phyloP scores from a whole-genome alignment of 2,888 invertebrate genomes.

The Drosophila pegasa region DNA sequence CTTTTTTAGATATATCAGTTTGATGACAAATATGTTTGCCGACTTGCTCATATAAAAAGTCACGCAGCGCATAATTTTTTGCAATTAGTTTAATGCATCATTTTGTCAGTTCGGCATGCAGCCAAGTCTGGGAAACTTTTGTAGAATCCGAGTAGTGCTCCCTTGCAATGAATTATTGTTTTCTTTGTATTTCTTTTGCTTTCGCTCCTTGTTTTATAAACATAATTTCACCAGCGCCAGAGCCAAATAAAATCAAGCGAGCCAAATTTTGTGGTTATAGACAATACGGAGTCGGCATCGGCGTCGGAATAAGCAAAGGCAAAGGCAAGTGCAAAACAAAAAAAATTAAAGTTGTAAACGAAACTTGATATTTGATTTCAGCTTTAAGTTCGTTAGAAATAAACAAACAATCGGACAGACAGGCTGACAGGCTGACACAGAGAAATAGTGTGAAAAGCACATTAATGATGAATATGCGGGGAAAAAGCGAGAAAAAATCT shows the following conservation, averaged over 20 bases:
- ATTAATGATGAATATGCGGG: constrained; percentile 25
- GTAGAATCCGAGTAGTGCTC: constrained; percentile 33
- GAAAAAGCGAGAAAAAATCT: constrained; percentile 13
- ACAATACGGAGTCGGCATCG: constrained; percentile 64
- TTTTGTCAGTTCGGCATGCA: constrained; percentile 60
- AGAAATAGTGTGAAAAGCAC: constrained; percentile 2
- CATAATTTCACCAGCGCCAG: constrained; percentile 34
- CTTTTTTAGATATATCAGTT: neutral
- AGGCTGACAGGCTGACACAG: neutral
- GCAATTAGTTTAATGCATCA: constrained; percentile 69
- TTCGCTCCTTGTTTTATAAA: constrained; percentile 32
- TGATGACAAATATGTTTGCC: constrained; percentile 1
- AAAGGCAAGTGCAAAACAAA: constrained; percentile 32
- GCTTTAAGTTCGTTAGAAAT: constrained; percentile 42
- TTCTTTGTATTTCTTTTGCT: constrained; percentile 1
- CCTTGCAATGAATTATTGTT: constrained; percentile 16
- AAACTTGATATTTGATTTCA: constrained; percentile 70
- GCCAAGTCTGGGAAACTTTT: constrained; percentile 57
- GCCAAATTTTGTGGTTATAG: constrained; percentile 51
- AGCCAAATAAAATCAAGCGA: constrained; percentile 35
- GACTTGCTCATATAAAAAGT: constrained; percentile 30
- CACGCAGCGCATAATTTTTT: constrained; percentile 28
- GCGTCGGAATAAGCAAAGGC: constrained; percentile 3
- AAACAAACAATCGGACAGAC: constrained; percentile 14
- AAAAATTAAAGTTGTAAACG: constrained; percentile 59